phyloP scores from a whole-genome alignment of 2,888 invertebrate genomes.

The Esperia sulphurella region DNA sequence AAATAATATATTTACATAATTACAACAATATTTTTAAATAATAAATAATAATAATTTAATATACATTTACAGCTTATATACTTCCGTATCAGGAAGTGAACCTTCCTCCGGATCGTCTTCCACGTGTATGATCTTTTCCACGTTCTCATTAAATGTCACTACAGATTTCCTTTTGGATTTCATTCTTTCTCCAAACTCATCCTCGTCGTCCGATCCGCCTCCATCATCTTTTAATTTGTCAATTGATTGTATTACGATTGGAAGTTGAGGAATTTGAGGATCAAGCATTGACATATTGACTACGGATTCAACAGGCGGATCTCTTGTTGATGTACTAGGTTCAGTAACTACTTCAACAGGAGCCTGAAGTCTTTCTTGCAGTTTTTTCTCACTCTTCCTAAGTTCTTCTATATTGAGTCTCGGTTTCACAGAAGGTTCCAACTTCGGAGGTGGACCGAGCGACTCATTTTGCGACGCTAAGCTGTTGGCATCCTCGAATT shows the following conservation, averaged over 20 bases:
- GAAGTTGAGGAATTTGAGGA: conserved; percentile 25
- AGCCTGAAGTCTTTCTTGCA: conserved; percentile 57
- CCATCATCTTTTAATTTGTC: conserved; percentile 61
- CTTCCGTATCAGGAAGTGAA: conserved; percentile 36
- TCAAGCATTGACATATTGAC: conserved; percentile 38
- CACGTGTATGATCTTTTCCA: conserved; percentile 72
- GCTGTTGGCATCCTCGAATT: conserved; percentile 53
- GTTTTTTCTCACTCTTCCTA: conserved; percentile 56
- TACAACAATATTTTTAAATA: conserved; percentile 2
- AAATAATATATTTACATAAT: conserved; percentile 7
- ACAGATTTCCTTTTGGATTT: conserved; percentile 61
- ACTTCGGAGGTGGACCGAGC: conserved; percentile 31
- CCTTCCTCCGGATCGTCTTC: conserved; percentile 51
- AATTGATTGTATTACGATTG: conserved; percentile 64
- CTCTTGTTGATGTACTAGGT: conserved; percentile 26
- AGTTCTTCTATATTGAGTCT: conserved; percentile 59
- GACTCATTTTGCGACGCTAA: conserved; percentile 43
- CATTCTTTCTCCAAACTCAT: conserved; percentile 62
- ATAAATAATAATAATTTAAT: neutral
- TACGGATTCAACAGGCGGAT: conserved; percentile 26
- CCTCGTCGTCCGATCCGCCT: conserved; percentile 52
- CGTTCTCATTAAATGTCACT: conserved; percentile 78
- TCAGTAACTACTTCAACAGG: conserved; percentile 37
- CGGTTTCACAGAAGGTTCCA: conserved; percentile 34
- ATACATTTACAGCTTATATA: conserved; percentile 43